phyloP scores from a whole-genome alignment of 2,113 vertebrate genomes.

The Tringa solitaria region DNA sequence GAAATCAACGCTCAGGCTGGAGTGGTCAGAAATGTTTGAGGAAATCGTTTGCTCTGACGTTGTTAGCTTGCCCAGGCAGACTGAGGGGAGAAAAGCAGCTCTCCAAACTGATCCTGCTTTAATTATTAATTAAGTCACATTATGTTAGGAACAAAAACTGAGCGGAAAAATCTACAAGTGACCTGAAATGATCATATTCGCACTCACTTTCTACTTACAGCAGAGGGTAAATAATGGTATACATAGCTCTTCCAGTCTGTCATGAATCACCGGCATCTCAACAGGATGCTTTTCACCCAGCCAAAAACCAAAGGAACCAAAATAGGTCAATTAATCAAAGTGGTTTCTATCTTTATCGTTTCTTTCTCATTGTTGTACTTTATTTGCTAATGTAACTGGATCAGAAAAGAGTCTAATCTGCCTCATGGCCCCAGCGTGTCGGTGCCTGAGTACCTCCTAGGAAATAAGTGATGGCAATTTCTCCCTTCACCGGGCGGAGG shows the following conservation, averaged over 20 bases:
- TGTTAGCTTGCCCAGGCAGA: background rate
- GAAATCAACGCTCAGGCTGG: background rate
- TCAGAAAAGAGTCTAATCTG: background rate
- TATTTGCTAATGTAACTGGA: background rate
- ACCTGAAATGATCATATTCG: conserved; percentile 12
- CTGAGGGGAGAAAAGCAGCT: background rate
- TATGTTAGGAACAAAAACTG: background rate
- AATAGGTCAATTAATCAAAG: conserved; percentile 63
- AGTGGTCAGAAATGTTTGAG: background rate
- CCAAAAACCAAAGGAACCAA: conserved; percentile 36
- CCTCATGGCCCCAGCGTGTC: background rate
- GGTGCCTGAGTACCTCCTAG: background rate
- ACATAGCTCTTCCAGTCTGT: background rate
- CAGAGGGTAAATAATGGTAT: conserved; percentile 3
- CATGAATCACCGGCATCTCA: background rate
- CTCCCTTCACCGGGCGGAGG: background rate
- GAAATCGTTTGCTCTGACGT: background rate
- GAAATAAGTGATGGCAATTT: background rate
- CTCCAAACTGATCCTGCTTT: background rate
- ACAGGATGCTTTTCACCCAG: conserved; percentile 32
- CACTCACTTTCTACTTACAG: conserved; percentile 8
- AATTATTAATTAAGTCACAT: conserved; percentile 11
- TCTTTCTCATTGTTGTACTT: conserved; percentile 48
- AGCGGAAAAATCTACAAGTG: conserved; percentile 31
- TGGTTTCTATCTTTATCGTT: conserved; percentile 34